Evolutionary conservation across 2,888 invertebrate species (phyloP).

Genomic region (Orthosia gothica): DNA sequence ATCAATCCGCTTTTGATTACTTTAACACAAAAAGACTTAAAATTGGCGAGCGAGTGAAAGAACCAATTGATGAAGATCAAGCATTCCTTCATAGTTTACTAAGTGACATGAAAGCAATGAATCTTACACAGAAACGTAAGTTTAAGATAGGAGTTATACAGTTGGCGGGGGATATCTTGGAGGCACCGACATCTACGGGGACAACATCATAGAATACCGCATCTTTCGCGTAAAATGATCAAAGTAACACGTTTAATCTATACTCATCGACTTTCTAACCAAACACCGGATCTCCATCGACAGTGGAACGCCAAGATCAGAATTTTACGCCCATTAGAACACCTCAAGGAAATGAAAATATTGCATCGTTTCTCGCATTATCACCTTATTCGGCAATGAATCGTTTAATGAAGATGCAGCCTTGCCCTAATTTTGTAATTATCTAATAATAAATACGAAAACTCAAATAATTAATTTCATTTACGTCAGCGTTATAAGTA

Average conservation of each 20-base stretch:
- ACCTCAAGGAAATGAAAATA: too few species aligned
- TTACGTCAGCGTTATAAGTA: conserved; percentile 13
- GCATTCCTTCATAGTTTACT: conserved; percentile 7
- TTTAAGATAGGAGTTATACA: conserved; percentile 8
- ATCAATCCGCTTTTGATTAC: conserved; percentile 23
- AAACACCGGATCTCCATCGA: too few species aligned
- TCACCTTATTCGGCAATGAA: too few species aligned
- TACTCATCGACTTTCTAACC: too few species aligned
- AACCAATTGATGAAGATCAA: conserved; percentile 7
- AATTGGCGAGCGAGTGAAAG: neutral
- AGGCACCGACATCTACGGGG: neutral
- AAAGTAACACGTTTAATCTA: too few species aligned
- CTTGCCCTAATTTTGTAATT: too few species aligned
- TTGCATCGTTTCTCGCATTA: too few species aligned
- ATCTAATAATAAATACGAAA: too few species aligned
- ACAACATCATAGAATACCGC: neutral
- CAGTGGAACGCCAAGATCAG: too few species aligned
- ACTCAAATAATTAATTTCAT: conserved; percentile 2
- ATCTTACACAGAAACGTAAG: conserved; percentile 1
- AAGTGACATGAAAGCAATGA: conserved; percentile 5
- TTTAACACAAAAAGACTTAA: conserved; percentile 7
- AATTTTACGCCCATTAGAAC: too few species aligned
- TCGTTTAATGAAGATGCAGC: too few species aligned
- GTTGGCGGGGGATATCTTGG: neutral
- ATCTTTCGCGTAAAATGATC: too few species aligned